Percentiles rank a stretch among this genome's conserved stretches.
phyloP scores from a whole-genome alignment of 1,140 invertebrate genomes.

The Aphaenogaster rudis region DNA sequence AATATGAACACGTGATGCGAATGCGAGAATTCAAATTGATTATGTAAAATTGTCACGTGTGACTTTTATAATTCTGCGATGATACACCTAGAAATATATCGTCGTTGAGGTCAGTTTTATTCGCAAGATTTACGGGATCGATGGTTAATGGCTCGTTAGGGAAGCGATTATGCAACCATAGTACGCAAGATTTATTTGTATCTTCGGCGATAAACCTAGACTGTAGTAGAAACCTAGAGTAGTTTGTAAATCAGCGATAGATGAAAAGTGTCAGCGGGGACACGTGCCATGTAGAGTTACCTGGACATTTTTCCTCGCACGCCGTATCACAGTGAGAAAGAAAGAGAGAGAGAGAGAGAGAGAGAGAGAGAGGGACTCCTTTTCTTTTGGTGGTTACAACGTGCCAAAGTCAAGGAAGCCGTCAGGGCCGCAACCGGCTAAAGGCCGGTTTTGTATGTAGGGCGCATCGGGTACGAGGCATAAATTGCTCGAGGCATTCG shows the following conservation, averaged over 20 bases:
- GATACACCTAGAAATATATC: background rate
- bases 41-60: background rate
- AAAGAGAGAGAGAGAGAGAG: background rate
- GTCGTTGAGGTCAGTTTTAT: background rate
- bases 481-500: conserved; percentile 49
- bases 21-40: background rate
- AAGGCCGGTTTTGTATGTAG: conserved; percentile 64
- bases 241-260: background rate
- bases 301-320: background rate
- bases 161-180: conserved; percentile 2
- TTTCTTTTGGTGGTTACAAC: conserved; percentile 32
- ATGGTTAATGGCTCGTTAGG: background rate
- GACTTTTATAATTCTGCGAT: background rate
- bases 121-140: background rate
- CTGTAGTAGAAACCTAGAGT: no score
- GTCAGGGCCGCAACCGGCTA: conserved; percentile 45
- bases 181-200: conserved; percentile 10
- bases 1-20: background rate
- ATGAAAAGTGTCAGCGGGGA: background rate
- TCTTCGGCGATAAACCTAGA: background rate
- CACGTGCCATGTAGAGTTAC: background rate
- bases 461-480: conserved; percentile 49
- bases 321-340: background rate
- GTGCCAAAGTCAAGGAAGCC: conserved; percentile 62
- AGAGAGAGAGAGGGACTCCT: background rate